phyloP scores from a whole-genome alignment of 2,113 vertebrate genomes.

The Puffinus mauretanicus region DNA sequence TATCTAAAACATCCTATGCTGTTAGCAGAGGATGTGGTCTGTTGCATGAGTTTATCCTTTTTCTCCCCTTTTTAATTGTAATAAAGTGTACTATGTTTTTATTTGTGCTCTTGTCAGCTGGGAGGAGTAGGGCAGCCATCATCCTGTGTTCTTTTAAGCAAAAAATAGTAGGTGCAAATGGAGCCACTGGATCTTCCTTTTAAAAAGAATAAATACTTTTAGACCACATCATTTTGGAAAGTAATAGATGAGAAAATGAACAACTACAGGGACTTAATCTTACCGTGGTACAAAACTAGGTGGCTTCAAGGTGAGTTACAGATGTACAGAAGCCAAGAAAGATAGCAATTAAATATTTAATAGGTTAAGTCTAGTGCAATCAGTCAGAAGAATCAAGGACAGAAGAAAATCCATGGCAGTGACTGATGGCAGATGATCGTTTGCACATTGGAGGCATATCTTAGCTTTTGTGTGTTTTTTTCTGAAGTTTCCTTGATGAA shows the following conservation, averaged over 20 bases:
- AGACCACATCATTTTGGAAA: background rate
- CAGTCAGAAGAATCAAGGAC: slow-evolving; percentile 70
- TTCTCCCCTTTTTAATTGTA: background rate
- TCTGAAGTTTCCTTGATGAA: background rate
- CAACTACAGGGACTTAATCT: background rate
- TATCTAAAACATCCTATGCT: background rate
- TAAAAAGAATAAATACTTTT: background rate
- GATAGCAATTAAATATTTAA: slow-evolving; percentile 79
- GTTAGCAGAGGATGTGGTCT: background rate
- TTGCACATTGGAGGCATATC: background rate
- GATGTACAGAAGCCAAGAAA: slow-evolving; percentile 71
- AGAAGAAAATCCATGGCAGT: slow-evolving; percentile 67
- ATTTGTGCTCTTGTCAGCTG: background rate
- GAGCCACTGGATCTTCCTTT: background rate
- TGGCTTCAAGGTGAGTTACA: slow-evolving; percentile 67
- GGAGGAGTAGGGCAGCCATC: background rate
- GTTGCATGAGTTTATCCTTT: background rate
- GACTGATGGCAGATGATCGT: slow-evolving; percentile 67
- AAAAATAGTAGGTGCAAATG: background rate
- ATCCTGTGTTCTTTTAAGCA: background rate
- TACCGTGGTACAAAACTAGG: background rate
- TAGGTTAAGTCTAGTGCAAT: slow-evolving; percentile 69
- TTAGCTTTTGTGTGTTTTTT: background rate
- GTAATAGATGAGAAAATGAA: background rate
- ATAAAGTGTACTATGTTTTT: background rate